Evolutionary conservation across 2,113 vertebrate species (phyloP).

Genomic region (Leucoraja erinaceus): DNA sequence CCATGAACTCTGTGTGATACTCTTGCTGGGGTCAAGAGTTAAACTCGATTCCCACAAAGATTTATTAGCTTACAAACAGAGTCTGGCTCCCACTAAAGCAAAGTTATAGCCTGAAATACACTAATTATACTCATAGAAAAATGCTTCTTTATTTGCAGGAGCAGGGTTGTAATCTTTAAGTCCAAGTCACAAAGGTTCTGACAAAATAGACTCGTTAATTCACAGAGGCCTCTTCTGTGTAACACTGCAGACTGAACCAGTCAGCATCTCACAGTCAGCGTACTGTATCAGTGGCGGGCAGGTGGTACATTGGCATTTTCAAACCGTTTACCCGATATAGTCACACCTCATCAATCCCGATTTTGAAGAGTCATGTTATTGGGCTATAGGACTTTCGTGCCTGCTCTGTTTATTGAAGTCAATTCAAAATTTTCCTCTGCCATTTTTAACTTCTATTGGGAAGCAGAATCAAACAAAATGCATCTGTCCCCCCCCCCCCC

Average conservation of each 20-base stretch:
- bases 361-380: slow-evolving; percentile 20
- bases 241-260: neutral
- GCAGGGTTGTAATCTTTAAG: slow-evolving; percentile 1
- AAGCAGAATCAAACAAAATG: neutral
- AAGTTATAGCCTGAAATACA: slow-evolving; percentile 30
- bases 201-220: slow-evolving; percentile 4
- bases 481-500: neutral
- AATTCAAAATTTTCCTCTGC: neutral
- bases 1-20: slow-evolving; percentile 36
- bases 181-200: slow-evolving; percentile 16
- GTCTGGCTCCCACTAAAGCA: slow-evolving; percentile 25
- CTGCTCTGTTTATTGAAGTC: neutral
- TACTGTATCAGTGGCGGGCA: neutral
- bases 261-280: neutral
- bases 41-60: slow-evolving; percentile 34
- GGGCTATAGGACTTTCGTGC: neutral
- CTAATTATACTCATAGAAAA: slow-evolving; percentile 23
- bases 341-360: slow-evolving; percentile 1
- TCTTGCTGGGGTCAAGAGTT: slow-evolving; percentile 36
- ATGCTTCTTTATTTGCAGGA: slow-evolving; percentile 12
- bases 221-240: slow-evolving; percentile 1
- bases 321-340: slow-evolving; percentile 3
- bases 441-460: neutral
- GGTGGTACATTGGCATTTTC: slow-evolving; percentile 7
- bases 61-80: slow-evolving; percentile 35